These are phyloP conservation scores for Sebastes goodei DNA, from an alignment of 2,797 vertebrate species.

Conservation along the genomic window DNA sequence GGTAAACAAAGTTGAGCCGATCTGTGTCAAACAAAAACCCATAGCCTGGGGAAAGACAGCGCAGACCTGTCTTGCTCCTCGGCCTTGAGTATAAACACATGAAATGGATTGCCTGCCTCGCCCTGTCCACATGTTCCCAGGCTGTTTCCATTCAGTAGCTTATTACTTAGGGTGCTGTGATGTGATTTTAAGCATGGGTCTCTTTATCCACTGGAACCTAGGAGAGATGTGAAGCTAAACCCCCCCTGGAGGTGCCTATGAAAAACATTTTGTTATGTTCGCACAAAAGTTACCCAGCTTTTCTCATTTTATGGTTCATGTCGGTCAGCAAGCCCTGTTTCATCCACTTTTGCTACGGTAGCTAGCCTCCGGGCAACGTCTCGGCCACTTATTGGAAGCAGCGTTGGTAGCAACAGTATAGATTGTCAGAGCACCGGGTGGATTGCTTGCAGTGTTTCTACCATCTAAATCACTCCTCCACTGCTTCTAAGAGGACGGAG, in stretches of 20 bases:
- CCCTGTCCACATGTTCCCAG: slow-evolving; percentile 47
- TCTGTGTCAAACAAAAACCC: slow-evolving; percentile 66
- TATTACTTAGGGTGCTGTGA: slow-evolving; percentile 62
- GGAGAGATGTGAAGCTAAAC: slow-evolving; percentile 56
- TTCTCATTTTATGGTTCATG: slow-evolving; percentile 69
- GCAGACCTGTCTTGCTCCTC: slow-evolving; percentile 50
- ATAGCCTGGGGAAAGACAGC: slow-evolving; percentile 63
- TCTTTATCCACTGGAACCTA: slow-evolving; percentile 65
- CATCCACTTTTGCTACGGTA: slow-evolving; percentile 48
- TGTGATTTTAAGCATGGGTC: slow-evolving; percentile 61
- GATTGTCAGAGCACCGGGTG: slow-evolving; percentile 42
- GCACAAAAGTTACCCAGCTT: slow-evolving; percentile 67
- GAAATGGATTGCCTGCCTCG: slow-evolving; percentile 61
- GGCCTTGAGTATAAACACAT: slow-evolving; percentile 69
- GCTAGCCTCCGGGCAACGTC: slow-evolving; percentile 54
- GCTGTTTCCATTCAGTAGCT: slow-evolving; percentile 64
- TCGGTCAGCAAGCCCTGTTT: slow-evolving; percentile 52
- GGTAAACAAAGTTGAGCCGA: slow-evolving; percentile 68
- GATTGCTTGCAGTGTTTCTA: slow-evolving; percentile 58
- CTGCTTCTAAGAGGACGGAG: slow-evolving; percentile 39
- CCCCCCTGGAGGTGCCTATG: slow-evolving; percentile 49
- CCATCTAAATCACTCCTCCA: slow-evolving; percentile 66
- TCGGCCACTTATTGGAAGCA: slow-evolving; percentile 69
- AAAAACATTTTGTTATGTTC: slow-evolving; percentile 69
- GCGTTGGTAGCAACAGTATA: slow-evolving; percentile 35